A percentile compares a stretch with the other conserved stretches of the same genome.
These are phyloP conservation scores for Pempheris klunzingeri DNA, from an alignment of 2,797 vertebrate genomes.

Conservation along the genomic window DNA sequence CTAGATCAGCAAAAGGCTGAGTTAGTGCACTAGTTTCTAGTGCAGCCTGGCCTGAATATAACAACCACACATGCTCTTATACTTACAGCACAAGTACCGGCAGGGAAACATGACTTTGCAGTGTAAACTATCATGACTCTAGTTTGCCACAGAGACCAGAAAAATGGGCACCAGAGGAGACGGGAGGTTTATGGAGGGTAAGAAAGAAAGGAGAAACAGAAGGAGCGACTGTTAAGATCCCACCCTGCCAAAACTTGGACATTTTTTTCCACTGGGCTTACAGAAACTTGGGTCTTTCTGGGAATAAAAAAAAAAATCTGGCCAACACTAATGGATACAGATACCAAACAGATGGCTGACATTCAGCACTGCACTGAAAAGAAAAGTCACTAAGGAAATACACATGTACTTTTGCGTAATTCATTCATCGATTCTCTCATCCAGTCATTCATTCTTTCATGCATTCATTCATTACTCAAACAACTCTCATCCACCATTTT, in stretches of 20 bases:
- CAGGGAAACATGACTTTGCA: constrained; percentile 37
- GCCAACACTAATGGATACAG: constrained; percentile 50
- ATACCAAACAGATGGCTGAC: constrained; percentile 71
- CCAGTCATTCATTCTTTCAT: constrained; percentile 29
- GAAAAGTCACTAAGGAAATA: constrained; percentile 23
- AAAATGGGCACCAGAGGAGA: constrained; percentile 39
- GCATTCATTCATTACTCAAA: constrained; percentile 29
- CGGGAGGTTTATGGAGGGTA: constrained; percentile 48
- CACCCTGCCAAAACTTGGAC: constrained; percentile 65
- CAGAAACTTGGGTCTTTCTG: constrained; percentile 68
- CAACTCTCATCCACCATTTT: constrained; percentile 7
- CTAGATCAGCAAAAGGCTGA: constrained; percentile 9
- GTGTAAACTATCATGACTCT: constrained; percentile 13
- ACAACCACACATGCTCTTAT: constrained; percentile 17
- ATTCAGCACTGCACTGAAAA: constrained; percentile 41
- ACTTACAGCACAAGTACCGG: constrained; percentile 32
- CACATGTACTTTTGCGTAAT: constrained; percentile 35
- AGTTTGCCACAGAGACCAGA: constrained; percentile 37
- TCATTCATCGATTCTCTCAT: constrained; percentile 34
- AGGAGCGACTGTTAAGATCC: constrained; percentile 56
- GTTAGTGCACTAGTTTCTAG: constrained; percentile 19
- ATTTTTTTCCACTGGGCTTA: constrained; percentile 71
- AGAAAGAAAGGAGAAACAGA: constrained; percentile 49
- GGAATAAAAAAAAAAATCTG: constrained; percentile 49
- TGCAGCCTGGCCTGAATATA: constrained; percentile 21